Conservation (phyloP, 1,140 invertebrate genomes). For the Papilio machaon region DNA sequence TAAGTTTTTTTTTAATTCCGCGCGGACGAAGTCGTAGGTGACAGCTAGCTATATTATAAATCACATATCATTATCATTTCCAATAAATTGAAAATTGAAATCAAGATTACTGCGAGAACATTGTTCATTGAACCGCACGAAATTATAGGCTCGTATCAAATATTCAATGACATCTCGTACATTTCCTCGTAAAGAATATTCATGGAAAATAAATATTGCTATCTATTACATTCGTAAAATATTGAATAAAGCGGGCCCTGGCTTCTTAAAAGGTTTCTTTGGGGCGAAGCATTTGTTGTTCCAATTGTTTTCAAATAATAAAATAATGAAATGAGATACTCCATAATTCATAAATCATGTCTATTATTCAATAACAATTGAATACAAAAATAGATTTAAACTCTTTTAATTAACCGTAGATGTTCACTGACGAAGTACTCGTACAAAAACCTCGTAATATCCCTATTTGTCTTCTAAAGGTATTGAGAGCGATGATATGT, state of each 20-base stretch:
- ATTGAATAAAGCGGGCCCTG: neutral
- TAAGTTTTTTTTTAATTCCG: too few relatives aligned
- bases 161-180: neutral
- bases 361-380: neutral
- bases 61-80: neutral
- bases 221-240: neutral
- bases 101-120: neutral
- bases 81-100: neutral
- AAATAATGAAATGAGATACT: neutral
- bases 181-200: neutral
- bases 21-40: too few relatives aligned
- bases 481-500: too few relatives aligned
- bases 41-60: neutral
- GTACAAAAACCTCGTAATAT: too few relatives aligned
- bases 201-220: neutral
- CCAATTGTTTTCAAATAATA: neutral
- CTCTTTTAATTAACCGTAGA: too few relatives aligned
- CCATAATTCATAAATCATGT: neutral
- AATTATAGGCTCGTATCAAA: slow-evolving; percentile 1
- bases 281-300: neutral
- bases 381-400: neutral
- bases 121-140: neutral
- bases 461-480: too few relatives aligned
- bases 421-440: too few relatives aligned
- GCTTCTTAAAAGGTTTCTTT: slow-evolving; percentile 1